Evolutionary conservation across 1,140 invertebrate species (phyloP).

Genomic region (Danaus melanippus): DNA sequence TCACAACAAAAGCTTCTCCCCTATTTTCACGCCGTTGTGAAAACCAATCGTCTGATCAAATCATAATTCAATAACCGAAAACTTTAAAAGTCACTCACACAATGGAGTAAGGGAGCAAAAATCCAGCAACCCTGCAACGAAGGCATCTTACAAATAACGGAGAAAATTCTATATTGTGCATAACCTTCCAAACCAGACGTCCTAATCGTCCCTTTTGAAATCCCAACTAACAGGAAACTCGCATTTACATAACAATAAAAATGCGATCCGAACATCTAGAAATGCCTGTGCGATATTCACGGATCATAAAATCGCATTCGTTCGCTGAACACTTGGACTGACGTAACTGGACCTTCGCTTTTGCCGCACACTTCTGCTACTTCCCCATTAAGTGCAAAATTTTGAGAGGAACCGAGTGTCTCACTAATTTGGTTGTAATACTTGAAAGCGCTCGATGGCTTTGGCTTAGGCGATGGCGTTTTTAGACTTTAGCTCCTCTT

Average conservation of each 20-base stretch:
- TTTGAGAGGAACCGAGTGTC: conserved; percentile 32
- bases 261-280: conserved; percentile 69
- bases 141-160: conserved; percentile 55
- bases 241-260: conserved; percentile 72
- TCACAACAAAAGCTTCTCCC: conserved; percentile 13
- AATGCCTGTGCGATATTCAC: conserved; percentile 70
- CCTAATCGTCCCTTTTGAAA: conserved; percentile 70
- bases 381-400: conserved; percentile 20
- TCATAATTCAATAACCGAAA: conserved; percentile 58
- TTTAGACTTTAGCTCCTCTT: conserved; percentile 34
- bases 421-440: conserved; percentile 48
- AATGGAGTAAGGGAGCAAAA: conserved; percentile 41
- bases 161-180: conserved; percentile 49
- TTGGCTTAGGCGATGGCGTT: conserved; percentile 41
- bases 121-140: conserved; percentile 38
- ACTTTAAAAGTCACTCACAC: conserved; percentile 54
- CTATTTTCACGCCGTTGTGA: conserved; percentile 41
- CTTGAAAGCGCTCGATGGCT: conserved; percentile 36
- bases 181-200: conserved; percentile 68
- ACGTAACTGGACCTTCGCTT: conserved; percentile 48
- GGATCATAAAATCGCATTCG: conserved; percentile 68
- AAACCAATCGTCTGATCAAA: conserved; percentile 46
- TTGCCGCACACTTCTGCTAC: conserved; percentile 9
- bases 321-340: conserved; percentile 41
- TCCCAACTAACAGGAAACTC: conserved; percentile 68